These are phyloP conservation scores for Enhydra lutris DNA, from an alignment of 2,113 vertebrate species.

Conservation along the genomic window DNA sequence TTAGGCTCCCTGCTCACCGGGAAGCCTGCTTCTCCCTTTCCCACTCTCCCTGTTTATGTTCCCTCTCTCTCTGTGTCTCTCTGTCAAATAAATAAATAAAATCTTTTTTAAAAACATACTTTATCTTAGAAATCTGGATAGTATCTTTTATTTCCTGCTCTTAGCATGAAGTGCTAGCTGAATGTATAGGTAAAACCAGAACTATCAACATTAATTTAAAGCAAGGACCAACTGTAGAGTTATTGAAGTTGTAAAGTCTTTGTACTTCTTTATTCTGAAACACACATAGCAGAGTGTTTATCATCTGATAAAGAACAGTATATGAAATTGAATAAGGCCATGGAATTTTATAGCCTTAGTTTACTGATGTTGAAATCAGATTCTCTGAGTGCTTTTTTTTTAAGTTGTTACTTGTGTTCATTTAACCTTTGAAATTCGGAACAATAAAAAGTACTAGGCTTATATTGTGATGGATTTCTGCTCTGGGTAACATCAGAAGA, in stretches of 20 bases:
- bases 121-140: background rate
- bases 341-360: background rate
- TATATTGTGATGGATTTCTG: background rate
- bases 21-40: no score
- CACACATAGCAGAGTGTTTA: background rate
- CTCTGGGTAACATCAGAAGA: background rate
- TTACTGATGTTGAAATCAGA: background rate
- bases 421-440: conserved; percentile 4
- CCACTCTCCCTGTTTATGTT: no score
- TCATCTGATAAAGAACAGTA: background rate
- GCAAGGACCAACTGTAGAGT: background rate
- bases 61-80: no score
- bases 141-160: background rate
- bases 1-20: no score
- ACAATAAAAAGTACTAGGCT: background rate
- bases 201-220: background rate
- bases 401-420: background rate
- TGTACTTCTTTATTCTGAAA: background rate
- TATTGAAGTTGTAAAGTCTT: background rate
- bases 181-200: background rate
- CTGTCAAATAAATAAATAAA: no score
- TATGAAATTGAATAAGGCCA: background rate
- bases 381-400: background rate
- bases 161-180: background rate
- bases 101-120: background rate